Evolutionary conservation across 2,113 vertebrate species (phyloP), one percentile per base, ranked within the genome.

Genomic region (Zapornia atra): DNA sequence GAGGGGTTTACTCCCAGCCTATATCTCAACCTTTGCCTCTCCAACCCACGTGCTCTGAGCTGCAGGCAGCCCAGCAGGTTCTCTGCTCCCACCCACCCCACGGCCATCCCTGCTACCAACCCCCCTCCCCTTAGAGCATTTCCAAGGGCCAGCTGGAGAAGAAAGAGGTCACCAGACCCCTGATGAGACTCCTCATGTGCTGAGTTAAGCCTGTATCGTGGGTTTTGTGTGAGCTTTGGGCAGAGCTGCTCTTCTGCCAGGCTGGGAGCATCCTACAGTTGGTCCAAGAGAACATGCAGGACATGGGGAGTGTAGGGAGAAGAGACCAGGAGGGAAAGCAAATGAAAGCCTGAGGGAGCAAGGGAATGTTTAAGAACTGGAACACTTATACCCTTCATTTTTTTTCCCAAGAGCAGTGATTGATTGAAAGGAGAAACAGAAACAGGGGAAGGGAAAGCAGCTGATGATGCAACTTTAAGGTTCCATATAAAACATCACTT

Each of bases 161-260:
- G 33, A 17, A 63, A 59, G 13, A 60, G 7, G 26, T 12, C 38
- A 2, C 6, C 38, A 31, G 36, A 83, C 36, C 16, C 21, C 22
- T 2, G 1, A 15, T 8, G 21, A 54, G n/a, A 14, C 44, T 34
- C 26, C 14, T 59, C 3, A 1, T 6, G 7, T 44, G 38, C 22
- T 0, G 0, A 63, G n/a, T 33, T 11, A 40, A 28, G 4, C 15
- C 50, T 21, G 1, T 2, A 26, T 51, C 3, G 7, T 16, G 9
- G 28, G 12, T n/a, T 44, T 42, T 28, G 29, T 11, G n/a, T 18
- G 40, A 70, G 24, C 61, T 51, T 48, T 65, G 22, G 33, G 15
- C 33, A 57, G 63, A 46, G n/a, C 4, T 59, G 28, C 14, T 5
- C 17, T 40, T 53, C 17, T 57, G 11, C 22, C 15, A 34, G 38